These are phyloP conservation scores for Serrognathus titanus DNA, from an alignment of 2,888 invertebrate species.

Conservation along the genomic window DNA sequence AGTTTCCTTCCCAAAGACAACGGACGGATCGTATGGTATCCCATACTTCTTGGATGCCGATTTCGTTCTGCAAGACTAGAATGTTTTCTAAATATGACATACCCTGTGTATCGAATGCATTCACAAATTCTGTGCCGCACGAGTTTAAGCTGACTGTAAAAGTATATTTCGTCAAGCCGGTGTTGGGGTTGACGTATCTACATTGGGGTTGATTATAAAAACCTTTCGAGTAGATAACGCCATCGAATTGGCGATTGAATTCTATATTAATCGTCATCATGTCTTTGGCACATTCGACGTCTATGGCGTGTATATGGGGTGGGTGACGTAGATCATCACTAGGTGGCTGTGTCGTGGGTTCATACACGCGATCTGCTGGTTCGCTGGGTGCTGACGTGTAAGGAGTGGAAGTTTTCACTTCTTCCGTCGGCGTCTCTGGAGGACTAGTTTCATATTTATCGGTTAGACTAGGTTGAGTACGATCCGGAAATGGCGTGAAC, in stretches of 20 bases:
- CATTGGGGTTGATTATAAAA: conserved; percentile 66
- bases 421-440: neutral
- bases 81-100: conserved; percentile 78
- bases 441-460: conserved; percentile 7
- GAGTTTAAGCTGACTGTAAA: conserved; percentile 73
- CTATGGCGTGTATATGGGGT: conserved; percentile 71
- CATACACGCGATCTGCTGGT: conserved; percentile 8
- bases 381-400: neutral
- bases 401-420: neutral
- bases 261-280: conserved; percentile 80
- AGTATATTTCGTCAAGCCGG: conserved; percentile 64
- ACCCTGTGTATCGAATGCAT: conserved; percentile 71
- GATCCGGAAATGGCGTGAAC: conserved; percentile 10
- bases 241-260: conserved; percentile 73
- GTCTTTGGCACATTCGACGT: conserved; percentile 75
- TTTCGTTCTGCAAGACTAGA: conserved; percentile 73
- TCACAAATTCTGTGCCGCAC: conserved; percentile 77
- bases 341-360: conserved; percentile 12
- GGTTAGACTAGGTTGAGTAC: conserved; percentile 11
- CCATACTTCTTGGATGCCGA: conserved; percentile 74
- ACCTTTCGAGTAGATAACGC: conserved; percentile 78
- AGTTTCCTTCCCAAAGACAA: conserved; percentile 78
- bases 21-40: conserved; percentile 74
- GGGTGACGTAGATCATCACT: conserved; percentile 67
- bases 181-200: conserved; percentile 69